Conservation (phyloP, 1,140 invertebrate species). For the Gryllus bimaculatus region DNA sequence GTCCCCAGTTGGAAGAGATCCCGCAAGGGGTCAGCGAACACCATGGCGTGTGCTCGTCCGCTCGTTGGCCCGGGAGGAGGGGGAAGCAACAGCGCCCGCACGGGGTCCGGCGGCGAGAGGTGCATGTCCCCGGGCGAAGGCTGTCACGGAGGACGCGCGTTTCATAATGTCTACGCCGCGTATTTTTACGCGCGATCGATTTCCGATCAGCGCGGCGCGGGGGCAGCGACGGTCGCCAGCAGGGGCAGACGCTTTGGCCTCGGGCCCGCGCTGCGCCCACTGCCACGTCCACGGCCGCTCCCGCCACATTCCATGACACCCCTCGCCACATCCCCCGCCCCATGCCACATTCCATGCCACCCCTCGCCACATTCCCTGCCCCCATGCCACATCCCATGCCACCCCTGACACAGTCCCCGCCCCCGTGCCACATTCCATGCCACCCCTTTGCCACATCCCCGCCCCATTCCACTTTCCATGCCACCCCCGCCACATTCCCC, state of each 20-base stretch:
- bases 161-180: background rate
- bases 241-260: background rate
- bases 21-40: no score
- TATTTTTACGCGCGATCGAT: background rate
- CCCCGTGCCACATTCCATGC: no score
- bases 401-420: no score
- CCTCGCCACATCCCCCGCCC: background rate
- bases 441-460: no score
- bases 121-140: background rate
- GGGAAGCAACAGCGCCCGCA: no score
- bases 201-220: background rate
- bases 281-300: no score
- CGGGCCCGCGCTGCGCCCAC: background rate
- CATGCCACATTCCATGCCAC: background rate
- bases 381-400: background rate
- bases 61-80: no score
- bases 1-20: no score
- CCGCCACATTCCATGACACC: background rate
- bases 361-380: background rate
- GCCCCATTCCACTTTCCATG: no score
- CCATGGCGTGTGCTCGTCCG: no score
- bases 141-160: background rate
- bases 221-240: background rate
- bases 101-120: background rate
- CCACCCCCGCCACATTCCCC: no score